Base-by-base conservation (phyloP, 92 coral and sea anemone species). In the Palythoa grandiflora region DNA sequence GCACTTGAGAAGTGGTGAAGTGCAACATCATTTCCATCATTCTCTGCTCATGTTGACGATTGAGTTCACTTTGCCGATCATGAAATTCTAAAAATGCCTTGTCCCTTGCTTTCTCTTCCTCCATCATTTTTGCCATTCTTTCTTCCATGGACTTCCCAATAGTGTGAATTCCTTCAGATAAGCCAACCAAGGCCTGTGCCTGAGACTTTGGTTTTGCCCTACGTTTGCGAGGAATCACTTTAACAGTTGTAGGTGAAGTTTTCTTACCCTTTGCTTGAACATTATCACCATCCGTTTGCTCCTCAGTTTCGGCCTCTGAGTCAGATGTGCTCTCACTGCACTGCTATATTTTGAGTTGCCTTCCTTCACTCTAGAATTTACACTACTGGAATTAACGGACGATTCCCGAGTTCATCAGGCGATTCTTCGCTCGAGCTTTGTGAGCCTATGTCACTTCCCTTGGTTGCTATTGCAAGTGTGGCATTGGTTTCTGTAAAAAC, bases 401-500 rank as follows among this genome's bases (percentile, higher is more conserved):
- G 75, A 71, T 71, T 71, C n/a, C n/a, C 75, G 37, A 71, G 75
- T 71, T 71, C 76, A 36, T 36, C 48, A 38, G 76, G 76, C 38
- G 76, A 38, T 8, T 71, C 51, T 37, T 71, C 50, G 19, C 76
- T 38, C 38, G n/a, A 71, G 5, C 76, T 71, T 71, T 36, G 50
- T 15, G 76, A 71, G 76, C 38, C 9, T 36, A 71, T 5, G 38
- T 71, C 48, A 71, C 20, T 37, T 38, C 52, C 52, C 76, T 71
- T 16, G 76, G 52, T 71, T 71, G 76, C 52, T 71, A 71, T 51
- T 71, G 76, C 76, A 71, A 71, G 76, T 71, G 48, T 11, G 48
- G 76, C 76, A 9, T 35, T 0, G n/a, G 76, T 71, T 71, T 71
- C 76, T 37, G 76, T 71, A 36, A 71, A 71, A 71, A 71, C 50